These are phyloP conservation scores for Hemibagrus wyckioides DNA, from an alignment of 2,113 vertebrate species.

Conservation along the genomic window DNA sequence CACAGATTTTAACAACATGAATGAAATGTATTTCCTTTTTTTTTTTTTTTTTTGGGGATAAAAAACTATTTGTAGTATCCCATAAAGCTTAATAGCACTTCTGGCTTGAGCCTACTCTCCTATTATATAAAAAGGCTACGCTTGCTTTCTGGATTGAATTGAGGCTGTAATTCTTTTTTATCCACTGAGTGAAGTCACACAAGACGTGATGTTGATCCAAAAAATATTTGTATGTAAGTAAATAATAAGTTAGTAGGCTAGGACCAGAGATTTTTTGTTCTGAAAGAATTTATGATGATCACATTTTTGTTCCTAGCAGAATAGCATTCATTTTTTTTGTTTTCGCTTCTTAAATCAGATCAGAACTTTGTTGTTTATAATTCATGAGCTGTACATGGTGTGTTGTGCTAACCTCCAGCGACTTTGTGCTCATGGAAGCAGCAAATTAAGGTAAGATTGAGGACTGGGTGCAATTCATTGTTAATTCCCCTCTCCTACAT, in stretches of 20 bases:
- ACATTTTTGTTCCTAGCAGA: background rate
- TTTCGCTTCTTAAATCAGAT: background rate
- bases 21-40: background rate
- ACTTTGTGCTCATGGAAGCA: background rate
- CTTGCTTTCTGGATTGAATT: background rate
- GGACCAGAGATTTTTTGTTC: background rate
- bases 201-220: background rate
- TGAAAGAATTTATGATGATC: background rate
- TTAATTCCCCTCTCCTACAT: background rate
- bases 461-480: background rate
- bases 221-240: conserved; percentile 2
- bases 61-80: background rate
- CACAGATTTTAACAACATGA: background rate
- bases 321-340: background rate
- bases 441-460: background rate
- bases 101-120: background rate
- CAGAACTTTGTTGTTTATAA: background rate
- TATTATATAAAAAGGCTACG: background rate
- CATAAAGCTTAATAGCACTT: background rate
- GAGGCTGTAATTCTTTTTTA: background rate
- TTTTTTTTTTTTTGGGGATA: background rate
- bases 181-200: background rate
- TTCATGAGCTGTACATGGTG: background rate
- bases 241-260: background rate
- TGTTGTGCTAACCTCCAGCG: background rate